Percentiles rank a stretch among this genome's conserved stretches.
Evolutionary conservation across 2,888 invertebrate genomes (phyloP).

Genomic region (Rhodophaea formosa): DNA sequence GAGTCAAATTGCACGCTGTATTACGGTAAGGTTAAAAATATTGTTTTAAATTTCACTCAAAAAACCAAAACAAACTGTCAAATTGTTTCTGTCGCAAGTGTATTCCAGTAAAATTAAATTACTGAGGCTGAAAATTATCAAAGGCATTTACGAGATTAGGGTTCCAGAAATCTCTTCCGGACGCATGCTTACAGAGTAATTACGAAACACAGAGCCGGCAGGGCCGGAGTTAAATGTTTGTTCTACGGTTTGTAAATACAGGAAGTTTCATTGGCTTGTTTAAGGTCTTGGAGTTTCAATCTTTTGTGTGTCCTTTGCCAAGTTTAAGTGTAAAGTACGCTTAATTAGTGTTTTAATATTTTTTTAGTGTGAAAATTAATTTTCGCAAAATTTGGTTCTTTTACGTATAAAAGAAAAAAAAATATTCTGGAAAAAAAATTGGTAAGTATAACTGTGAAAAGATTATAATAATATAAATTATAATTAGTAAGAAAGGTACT

Average conservation of each 20-base stretch:
- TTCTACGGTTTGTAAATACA: conserved; percentile 13
- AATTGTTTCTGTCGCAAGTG: neutral
- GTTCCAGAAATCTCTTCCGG: conserved; percentile 6
- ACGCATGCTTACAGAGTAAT: conserved; percentile 11
- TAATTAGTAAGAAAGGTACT: no score
- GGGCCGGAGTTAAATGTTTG: conserved; percentile 4
- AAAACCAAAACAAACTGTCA: neutral
- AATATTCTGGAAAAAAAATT: no score
- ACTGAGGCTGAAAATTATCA: conserved; percentile 13
- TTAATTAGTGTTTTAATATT: neutral
- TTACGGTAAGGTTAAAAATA: no score
- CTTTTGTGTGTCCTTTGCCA: neutral
- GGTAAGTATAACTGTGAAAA: neutral
- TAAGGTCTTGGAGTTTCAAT: neutral
- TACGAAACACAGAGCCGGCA: conserved; percentile 6
- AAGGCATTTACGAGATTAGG: conserved; percentile 19
- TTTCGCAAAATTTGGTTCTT: no score
- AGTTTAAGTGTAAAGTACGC: no score
- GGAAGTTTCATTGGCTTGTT: conserved; percentile 7
- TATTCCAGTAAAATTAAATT: neutral
- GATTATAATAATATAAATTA: no score
- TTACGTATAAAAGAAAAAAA: no score
- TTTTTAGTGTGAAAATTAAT: no score
- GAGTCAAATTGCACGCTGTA: no score
- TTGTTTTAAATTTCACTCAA: no score